Conservation (phyloP, 2,113 vertebrate species). For the Empidonax alnorum region DNA sequence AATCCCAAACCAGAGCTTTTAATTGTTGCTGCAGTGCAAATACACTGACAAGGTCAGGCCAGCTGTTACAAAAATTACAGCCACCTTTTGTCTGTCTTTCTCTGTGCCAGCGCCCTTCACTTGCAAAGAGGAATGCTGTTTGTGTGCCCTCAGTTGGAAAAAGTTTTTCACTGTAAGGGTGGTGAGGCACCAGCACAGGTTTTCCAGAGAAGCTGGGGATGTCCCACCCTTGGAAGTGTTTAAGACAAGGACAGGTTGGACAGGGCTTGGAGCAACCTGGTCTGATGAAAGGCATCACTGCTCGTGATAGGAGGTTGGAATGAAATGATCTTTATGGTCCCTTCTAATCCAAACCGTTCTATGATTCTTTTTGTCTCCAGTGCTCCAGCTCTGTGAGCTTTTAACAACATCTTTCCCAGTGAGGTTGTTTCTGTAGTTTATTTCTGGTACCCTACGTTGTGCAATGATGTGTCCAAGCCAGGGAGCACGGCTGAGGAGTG, state of each 20-base stretch:
- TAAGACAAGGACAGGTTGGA: background rate
- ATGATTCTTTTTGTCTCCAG: background rate
- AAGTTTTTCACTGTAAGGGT: background rate
- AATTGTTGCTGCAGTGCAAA: background rate
- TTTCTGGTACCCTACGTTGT: background rate
- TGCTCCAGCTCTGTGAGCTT: background rate
- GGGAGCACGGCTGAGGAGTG: background rate
- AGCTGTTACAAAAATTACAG: background rate
- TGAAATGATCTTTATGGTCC: rapidly evolving
- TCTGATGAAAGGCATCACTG: background rate
- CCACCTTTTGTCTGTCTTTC: background rate
- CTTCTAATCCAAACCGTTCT: background rate
- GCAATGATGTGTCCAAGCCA: background rate
- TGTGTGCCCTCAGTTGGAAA: background rate
- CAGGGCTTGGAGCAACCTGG: background rate
- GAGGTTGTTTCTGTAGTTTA: background rate
- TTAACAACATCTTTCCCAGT: background rate
- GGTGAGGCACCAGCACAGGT: background rate
- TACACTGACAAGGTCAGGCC: background rate
- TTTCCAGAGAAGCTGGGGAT: background rate
- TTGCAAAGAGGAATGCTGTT: background rate
- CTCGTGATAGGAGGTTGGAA: background rate
- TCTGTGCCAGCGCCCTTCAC: background rate
- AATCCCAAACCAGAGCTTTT: background rate
- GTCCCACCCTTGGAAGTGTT: background rate